These are phyloP conservation scores for Aurelia aurita DNA, from an alignment of 30 jellyfish, hydroid and myxozoan species.

Conservation along the genomic window DNA sequence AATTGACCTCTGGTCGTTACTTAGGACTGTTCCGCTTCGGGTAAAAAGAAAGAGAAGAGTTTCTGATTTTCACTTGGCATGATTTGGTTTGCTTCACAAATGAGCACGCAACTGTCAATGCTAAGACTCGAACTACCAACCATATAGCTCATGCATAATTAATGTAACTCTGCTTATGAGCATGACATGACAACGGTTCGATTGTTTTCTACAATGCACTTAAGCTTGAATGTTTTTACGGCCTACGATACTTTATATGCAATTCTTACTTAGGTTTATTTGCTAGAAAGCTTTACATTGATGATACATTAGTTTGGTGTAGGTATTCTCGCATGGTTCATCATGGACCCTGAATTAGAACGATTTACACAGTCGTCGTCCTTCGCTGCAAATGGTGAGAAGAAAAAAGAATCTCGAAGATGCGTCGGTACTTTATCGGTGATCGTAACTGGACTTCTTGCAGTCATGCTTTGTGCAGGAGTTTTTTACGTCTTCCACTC, in stretches of 20 bases:
- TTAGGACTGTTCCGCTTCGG: no score
- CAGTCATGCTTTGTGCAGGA: slow-evolving; percentile 72
- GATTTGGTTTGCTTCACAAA: slow-evolving; percentile 4
- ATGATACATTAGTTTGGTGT: neutral
- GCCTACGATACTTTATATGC: slow-evolving; percentile 36
- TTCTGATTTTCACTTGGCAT: no score
- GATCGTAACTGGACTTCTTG: slow-evolving; percentile 70
- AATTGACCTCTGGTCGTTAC: no score
- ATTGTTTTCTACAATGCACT: slow-evolving; percentile 45
- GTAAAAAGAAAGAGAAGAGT: no score
- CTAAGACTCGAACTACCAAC: slow-evolving; percentile 38
- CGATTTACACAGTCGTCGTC: slow-evolving; percentile 77
- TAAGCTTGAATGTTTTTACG: slow-evolving; percentile 19
- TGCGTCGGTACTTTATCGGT: slow-evolving; percentile 75
- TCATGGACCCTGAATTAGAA: slow-evolving; percentile 78
- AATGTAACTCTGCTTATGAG: slow-evolving; percentile 68
- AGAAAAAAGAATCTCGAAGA: slow-evolving; percentile 42
- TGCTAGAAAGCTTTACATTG: no score
- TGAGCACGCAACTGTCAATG: slow-evolving; percentile 38
- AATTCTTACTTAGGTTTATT: no score
- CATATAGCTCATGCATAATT: slow-evolving; percentile 65
- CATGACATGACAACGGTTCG: slow-evolving; percentile 67
- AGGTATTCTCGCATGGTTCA: neutral
- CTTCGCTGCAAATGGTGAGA: slow-evolving; percentile 36
- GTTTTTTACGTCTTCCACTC: slow-evolving; percentile 78